Evolutionary conservation across 1,140 invertebrate species (phyloP), one percentile per base, ranked within the genome.

Genomic region (Temnothorax curvispinosus): DNA sequence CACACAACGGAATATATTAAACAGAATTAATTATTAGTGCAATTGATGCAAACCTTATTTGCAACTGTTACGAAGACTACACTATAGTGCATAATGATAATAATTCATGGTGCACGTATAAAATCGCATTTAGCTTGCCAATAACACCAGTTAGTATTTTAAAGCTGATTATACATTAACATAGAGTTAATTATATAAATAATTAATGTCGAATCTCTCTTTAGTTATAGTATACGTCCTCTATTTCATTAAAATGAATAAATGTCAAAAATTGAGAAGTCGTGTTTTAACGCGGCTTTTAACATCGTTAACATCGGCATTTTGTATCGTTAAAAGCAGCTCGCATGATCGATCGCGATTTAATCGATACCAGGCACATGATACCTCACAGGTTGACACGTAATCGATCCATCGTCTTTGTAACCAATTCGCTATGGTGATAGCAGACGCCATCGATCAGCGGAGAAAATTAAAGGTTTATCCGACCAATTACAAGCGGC

Each of bases 401-500:
- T 84, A 84, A 84, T 84, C 80, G 80, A 84, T 84, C 69, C 32
- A 84, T 60, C 67, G 54, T 84, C 69, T 75, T 84, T 75, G 44
- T 35, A 84, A 74, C 41, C 69, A 69, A 84, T 84, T 84, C 54
- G 69, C 18, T 27, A 60, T 47, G 41, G 62, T 27, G 71, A 85
- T 65, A 85, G 62, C 56, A 60, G 64, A n/a, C 44, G 9, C 27
- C 58, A 87, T 90, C 62, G 85, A 84, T 87, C 71, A 76, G 54
- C 4, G 38, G 7, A n/a, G 62, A 58, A 82, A 82, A 84, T 82
- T 74, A 87, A 35, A 65, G 88, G 88, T 78, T 82, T 78, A 58
- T 60, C 50, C 52, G 50, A 65, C 64, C 88, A 87, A 89, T 87
- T 87, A 87, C 50, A 38, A 84, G 82, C 44, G 72, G 41, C 74